phyloP scores from a whole-genome alignment of 2,888 invertebrate genomes.

The Noctua fimbriata region DNA sequence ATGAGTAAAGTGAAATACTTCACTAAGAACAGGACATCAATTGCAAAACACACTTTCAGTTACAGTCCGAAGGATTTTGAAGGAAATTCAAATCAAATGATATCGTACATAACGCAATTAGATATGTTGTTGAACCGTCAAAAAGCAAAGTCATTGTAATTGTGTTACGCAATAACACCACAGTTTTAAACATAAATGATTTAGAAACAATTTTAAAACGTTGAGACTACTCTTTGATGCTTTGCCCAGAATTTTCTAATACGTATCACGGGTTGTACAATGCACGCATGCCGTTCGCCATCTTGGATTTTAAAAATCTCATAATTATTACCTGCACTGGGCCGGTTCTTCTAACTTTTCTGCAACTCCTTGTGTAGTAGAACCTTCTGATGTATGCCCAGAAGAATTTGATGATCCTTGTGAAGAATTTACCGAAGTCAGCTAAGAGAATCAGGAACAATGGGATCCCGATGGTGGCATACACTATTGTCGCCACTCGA shows the following conservation, averaged over 20 bases:
- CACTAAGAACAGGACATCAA: neutral
- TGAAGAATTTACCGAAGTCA: conserved; percentile 98
- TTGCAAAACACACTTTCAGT: neutral
- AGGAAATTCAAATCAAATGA: neutral
- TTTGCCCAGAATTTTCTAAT: conserved; percentile 5
- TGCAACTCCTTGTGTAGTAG: conserved; percentile 96
- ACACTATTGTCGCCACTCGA: conserved; percentile 96
- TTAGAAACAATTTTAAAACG: conserved; percentile 6
- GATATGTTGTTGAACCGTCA: neutral
- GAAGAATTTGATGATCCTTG: conserved; percentile 96
- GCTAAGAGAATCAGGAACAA: conserved; percentile 98
- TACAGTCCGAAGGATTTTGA: neutral
- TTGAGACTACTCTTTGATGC: conserved; percentile 13
- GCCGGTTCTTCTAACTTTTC: conserved; percentile 93
- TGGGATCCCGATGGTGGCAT: conserved; percentile 98
- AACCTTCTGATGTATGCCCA: conserved; percentile 96
- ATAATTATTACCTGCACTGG: conserved; percentile 92
- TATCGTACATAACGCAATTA: neutral
- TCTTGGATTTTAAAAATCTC: neutral
- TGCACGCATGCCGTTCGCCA: neutral
- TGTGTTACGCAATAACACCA: neutral
- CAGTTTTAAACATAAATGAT: conserved; percentile 2
- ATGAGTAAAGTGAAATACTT: neutral
- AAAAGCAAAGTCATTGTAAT: neutral
- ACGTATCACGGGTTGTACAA: neutral